phyloP scores from a whole-genome alignment of 1,140 invertebrate genomes.

The Bombus affinis region DNA sequence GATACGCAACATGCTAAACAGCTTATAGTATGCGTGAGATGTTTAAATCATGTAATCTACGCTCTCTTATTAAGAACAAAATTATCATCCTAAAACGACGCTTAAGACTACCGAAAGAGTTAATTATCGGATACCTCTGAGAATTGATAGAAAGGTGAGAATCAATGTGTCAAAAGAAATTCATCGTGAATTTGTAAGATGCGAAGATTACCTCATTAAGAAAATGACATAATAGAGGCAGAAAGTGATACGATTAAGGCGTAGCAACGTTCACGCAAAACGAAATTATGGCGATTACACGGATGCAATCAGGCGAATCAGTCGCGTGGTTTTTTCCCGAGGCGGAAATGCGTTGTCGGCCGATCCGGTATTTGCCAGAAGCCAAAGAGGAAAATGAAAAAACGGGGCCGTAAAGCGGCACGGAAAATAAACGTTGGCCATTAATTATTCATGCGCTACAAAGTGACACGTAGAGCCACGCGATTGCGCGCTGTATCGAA shows the following conservation, averaged over 20 bases:
- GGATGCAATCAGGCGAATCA: conserved; percentile 5
- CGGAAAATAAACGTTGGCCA: conserved; percentile 34
- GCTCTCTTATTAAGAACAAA: neutral
- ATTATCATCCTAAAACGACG: neutral
- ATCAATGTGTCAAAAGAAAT: neutral
- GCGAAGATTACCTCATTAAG: neutral
- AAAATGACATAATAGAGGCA: neutral
- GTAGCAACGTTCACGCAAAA: neutral
- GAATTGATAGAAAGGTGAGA: too few species aligned
- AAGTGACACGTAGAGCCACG: conserved; percentile 51
- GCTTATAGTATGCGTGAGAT: too few species aligned
- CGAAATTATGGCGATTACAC: conserved; percentile 14
- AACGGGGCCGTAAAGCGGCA: conserved; percentile 17
- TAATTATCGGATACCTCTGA: neutral
- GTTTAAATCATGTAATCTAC: too few species aligned
- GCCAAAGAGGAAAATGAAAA: conserved; percentile 14
- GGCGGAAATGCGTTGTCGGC: neutral
- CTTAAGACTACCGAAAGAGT: neutral
- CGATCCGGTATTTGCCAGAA: neutral
- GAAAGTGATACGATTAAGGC: neutral
- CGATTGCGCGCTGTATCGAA: conserved; percentile 36
- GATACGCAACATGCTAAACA: neutral
- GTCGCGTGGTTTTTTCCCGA: neutral
- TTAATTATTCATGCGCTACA: conserved; percentile 62
- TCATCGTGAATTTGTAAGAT: neutral